Evolutionary conservation across 1,140 invertebrate species (phyloP), one percentile per base, ranked within the genome.

Genomic region (Anagrus nilaparvatae): DNA sequence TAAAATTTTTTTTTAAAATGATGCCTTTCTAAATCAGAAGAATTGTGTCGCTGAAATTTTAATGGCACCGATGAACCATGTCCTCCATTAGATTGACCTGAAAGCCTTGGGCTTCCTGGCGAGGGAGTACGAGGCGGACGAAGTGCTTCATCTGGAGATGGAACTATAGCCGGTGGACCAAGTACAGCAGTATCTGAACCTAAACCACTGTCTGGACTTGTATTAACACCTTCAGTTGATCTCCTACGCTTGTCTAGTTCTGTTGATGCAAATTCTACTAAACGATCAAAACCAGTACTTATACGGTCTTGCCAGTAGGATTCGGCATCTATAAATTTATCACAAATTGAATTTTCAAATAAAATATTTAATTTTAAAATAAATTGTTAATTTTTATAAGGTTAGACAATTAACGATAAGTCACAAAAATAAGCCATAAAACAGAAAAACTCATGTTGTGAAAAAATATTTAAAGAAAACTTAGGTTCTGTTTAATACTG

Each of bases 271-370:
- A 89, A 84, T 18, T 84, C 86, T 42, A 90, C 82, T 46, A 90
- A 69, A 39, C 84, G 77, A 66, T 92, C 87, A 69, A 91, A 91
- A 23, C 85, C 82, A 52, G 81, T 86, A 55, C 79, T 84, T 52
- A 89, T 88, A 48, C 84, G 79, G 55, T 86, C 82, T 63, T 88
- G 84, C 84, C 85, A 88, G 56, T 87, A 76, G 43, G 76, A 73
- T 59, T 82, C 73, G 32, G 71, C 73, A 47, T 74, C 73, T 54
- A 63, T 42, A 55, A 71, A 23, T 32, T n/a, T n/a, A n/a, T n/a
- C n/a, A n/a, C n/a, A n/a, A n/a, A n/a, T n/a, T n/a, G n/a, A n/a
- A n/a, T n/a, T n/a, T n/a, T n/a, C n/a, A n/a, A n/a, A n/a, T n/a
- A n/a, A n/a, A n/a, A n/a, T n/a, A n/a, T n/a, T n/a, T n/a, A n/a